A percentile compares a stretch with the other conserved stretches of the same genome.
These are phyloP conservation scores for Eupeodes corollae DNA, from an alignment of 1,140 invertebrate genomes.

Conservation along the genomic window DNA sequence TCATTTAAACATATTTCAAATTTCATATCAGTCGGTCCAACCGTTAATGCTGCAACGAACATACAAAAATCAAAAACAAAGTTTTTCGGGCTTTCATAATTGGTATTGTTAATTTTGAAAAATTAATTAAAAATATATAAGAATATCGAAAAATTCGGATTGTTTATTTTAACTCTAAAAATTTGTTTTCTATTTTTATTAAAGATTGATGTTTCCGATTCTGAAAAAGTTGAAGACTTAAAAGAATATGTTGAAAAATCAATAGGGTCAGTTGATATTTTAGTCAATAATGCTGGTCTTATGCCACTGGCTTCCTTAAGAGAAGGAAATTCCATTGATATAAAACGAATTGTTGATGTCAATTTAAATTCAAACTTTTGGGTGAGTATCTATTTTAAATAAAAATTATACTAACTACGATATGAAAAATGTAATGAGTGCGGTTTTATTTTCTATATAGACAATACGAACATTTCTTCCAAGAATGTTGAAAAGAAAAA, in stretches of 20 bases:
- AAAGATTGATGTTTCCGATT: conserved; percentile 32
- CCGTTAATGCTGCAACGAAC: too few species aligned
- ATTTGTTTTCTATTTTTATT: neutral
- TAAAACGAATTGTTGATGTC: conserved; percentile 29
- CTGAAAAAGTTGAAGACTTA: conserved; percentile 28
- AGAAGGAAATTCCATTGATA: conserved; percentile 16
- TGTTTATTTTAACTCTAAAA: too few species aligned
- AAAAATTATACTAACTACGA: neutral
- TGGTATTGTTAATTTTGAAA: too few species aligned
- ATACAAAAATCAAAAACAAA: too few species aligned
- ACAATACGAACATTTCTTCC: conserved; percentile 32
- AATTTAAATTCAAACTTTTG: conserved; percentile 33
- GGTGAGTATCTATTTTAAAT: conserved; percentile 12
- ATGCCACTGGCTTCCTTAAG: conserved; percentile 33
- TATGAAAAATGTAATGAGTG: neutral
- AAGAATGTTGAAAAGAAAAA: conserved; percentile 30
- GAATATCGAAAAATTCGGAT: too few species aligned
- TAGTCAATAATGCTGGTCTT: conserved; percentile 33
- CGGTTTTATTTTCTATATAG: conserved; percentile 4
- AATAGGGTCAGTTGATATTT: conserved; percentile 30
- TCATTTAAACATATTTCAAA: too few species aligned
- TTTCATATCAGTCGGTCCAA: too few species aligned
- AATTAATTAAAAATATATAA: too few species aligned
- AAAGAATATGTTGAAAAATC: conserved; percentile 30
- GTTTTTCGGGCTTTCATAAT: too few species aligned